These are phyloP conservation scores for Neuroterus valhalla DNA, from an alignment of 1,140 invertebrate species.

Conservation along the genomic window DNA sequence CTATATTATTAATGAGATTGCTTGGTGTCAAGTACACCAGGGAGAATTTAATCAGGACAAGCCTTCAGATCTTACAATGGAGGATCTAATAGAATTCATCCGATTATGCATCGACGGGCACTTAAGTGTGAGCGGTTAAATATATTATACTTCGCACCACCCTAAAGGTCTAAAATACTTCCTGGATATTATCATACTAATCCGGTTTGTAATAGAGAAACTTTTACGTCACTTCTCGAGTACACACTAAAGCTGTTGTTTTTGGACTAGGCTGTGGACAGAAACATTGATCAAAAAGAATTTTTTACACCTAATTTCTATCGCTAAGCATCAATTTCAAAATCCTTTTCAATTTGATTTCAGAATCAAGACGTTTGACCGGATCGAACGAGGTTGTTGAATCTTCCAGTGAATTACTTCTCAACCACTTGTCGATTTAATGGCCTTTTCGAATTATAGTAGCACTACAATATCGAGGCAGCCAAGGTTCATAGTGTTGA, in stretches of 20 bases:
- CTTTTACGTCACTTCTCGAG: not conserved
- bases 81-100: constrained; percentile 50
- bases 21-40: not conserved
- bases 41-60: constrained; percentile 2
- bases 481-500: not conserved
- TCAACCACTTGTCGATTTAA: constrained; percentile 1
- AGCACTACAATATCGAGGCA: not conserved
- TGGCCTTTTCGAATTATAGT: not conserved
- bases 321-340: not conserved
- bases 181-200: constrained; percentile 50
- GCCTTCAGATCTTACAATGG: not conserved
- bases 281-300: not conserved
- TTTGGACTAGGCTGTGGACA: not conserved
- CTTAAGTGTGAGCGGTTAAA: constrained; percentile 54
- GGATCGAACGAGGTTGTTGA: not conserved
- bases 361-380: not conserved
- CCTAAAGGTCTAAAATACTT: constrained; percentile 34
- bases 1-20: not conserved
- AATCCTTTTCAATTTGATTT: not conserved
- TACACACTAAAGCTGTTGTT: not conserved
- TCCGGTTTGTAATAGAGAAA: constrained; percentile 1
- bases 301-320: not conserved
- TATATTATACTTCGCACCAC: constrained; percentile 44
- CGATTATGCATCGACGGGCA: constrained; percentile 54
- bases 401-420: not conserved